A percentile compares a stretch with the other conserved stretches of the same genome.
Evolutionary conservation across 2,888 invertebrate species (phyloP).

Genomic region (Epistrophe eligans): DNA sequence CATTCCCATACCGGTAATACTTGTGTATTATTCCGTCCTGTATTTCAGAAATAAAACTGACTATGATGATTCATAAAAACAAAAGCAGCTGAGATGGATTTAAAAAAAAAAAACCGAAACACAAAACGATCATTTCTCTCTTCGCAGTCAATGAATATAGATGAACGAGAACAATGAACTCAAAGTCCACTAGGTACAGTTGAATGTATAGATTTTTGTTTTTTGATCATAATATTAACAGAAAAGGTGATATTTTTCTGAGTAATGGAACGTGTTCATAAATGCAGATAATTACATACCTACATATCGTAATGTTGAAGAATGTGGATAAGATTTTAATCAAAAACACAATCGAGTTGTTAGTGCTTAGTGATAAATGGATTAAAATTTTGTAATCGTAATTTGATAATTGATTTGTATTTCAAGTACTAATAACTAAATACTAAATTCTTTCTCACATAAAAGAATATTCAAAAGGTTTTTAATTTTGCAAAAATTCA

Average conservation of each 20-base stretch:
- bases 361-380: not conserved
- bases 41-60: not conserved
- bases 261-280: not conserved
- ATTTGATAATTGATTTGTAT: too few relatives aligned
- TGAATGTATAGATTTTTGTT: not conserved
- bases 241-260: not conserved
- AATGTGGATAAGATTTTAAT: slow-evolving; percentile 5
- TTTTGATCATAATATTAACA: slow-evolving; percentile 17
- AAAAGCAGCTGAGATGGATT: slow-evolving; percentile 17
- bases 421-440: too few relatives aligned
- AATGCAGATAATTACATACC: not conserved
- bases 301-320: not conserved
- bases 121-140: not conserved
- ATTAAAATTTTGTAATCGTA: not conserved
- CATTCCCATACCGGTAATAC: not conserved
- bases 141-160: not conserved
- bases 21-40: slow-evolving; percentile 7
- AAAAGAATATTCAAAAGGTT: too few relatives aligned
- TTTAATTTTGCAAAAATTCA: too few relatives aligned
- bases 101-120: not conserved
- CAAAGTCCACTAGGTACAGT: slow-evolving; percentile 19
- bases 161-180: slow-evolving; percentile 21
- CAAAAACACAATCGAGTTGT: slow-evolving; percentile 19
- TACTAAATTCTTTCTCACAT: too few relatives aligned
- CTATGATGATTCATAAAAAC: slow-evolving; percentile 19